Evolutionary conservation across 2,113 vertebrate genomes (phyloP).

Genomic region (Xiphorhynchus elegans): DNA sequence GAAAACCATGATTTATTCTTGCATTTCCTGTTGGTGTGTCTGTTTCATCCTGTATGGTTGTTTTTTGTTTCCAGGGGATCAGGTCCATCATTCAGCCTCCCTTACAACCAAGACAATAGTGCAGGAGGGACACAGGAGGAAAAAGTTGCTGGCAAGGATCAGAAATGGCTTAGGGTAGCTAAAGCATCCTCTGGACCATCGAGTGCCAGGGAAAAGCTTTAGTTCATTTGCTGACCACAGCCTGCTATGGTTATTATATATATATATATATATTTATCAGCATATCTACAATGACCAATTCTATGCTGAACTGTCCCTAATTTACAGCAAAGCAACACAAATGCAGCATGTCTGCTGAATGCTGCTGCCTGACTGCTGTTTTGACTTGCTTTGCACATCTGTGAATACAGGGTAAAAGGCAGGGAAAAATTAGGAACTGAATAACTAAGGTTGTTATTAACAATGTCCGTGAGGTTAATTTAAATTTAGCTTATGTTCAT

Average conservation of each 20-base stretch:
- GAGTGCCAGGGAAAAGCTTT: neutral
- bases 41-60: neutral
- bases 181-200: neutral
- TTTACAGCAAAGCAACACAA: neutral
- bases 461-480: neutral
- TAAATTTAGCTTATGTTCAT: slow-evolving; percentile 9
- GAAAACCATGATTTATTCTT: neutral
- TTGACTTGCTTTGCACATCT: neutral
- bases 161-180: neutral
- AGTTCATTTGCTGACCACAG: neutral
- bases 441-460: neutral
- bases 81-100: neutral
- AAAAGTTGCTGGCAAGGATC: neutral
- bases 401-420: slow-evolving; percentile 21
- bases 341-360: neutral
- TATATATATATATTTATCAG: neutral
- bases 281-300: neutral
- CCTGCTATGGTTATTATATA: neutral
- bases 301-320: neutral
- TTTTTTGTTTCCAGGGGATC: neutral
- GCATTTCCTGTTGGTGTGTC: neutral
- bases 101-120: neutral
- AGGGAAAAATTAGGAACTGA: neutral
- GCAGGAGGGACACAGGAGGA: neutral
- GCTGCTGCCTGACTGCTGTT: neutral